Conservation (phyloP, 2,888 invertebrate genomes). For the Branchipolynoe longqiensis region DNA sequence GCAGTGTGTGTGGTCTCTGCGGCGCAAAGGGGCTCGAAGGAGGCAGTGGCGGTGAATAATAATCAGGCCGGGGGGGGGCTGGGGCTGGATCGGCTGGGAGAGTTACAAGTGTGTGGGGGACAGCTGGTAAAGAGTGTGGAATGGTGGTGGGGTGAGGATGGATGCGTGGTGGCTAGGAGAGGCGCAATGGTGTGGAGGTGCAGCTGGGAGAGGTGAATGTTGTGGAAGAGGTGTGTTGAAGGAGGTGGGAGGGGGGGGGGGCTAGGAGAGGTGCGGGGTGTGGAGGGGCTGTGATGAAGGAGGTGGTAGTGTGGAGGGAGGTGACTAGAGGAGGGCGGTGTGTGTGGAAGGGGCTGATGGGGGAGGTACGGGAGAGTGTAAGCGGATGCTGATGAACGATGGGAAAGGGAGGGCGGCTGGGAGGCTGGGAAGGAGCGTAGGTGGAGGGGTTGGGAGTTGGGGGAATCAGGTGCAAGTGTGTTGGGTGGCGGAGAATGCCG, state of each 20-base stretch:
- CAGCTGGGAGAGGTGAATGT: not conserved
- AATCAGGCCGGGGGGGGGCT: not conserved
- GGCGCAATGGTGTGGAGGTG: not conserved
- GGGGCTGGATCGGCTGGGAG: not conserved
- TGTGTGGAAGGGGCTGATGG: not conserved
- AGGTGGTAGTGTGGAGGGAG: not conserved
- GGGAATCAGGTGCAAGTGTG: too few relatives aligned
- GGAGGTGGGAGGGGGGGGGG: not conserved
- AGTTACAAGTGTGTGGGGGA: not conserved
- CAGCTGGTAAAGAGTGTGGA: not conserved
- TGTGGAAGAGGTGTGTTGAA: not conserved
- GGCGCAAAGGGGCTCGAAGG: not conserved
- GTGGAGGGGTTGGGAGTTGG: too few relatives aligned
- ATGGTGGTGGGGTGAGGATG: not conserved
- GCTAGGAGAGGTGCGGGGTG: not conserved
- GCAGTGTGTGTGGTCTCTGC: not conserved
- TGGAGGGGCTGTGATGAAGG: not conserved
- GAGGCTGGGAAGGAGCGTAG: not conserved
- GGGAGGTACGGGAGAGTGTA: not conserved
- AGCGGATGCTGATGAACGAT: not conserved
- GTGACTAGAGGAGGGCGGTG: not conserved
- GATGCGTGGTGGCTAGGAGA: not conserved
- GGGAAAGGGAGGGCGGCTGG: not conserved
- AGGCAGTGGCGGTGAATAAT: not conserved
- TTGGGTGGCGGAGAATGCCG: too few relatives aligned